Evolutionary conservation across 2,888 invertebrate genomes (phyloP), one percentile per base, ranked within the genome.

Genomic region (Pyrochroa serraticornis): DNA sequence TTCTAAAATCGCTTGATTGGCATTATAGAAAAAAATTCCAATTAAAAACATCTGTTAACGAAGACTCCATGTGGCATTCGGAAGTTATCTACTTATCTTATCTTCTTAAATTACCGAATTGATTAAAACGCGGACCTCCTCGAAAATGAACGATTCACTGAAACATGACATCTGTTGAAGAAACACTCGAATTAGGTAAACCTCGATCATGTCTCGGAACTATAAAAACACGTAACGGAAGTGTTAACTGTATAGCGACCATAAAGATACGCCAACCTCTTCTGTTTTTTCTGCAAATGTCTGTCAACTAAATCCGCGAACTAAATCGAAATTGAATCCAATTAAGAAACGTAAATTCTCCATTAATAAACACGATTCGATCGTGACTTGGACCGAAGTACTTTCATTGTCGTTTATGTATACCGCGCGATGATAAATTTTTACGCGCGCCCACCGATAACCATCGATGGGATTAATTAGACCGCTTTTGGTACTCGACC

Each of bases 401-500:
- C 42, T 30, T 42, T 42, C 31, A 32, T 7, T 13, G 13, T 7
- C 38, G 13, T 38, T 10, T 9, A 7, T 7, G n/a, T 36, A 10
- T 9, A 10, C 38, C 10, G 10, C 9, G 12, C 7, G 38, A 12
- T 38, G 13, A 10, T 9, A 13, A 10, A 7, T 10, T 13, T 38
- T 38, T 13, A 38, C 38, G 13, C 38, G 12, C 12, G 12, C 9
- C 38, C 38, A 36, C 13, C 7, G 34, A 22, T 33, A 13, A 9
- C 14, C 37, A 7, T 7, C 6, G 9, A 7, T 37, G n/a, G 13
- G 14, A 39, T 39, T 39, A 14, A 14, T 39, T 39, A 13, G 9
- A 10, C 62, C 62, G 42, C 59, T 62, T 62, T 59, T 34, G 62
- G 62, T 38, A 9, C 7, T 36, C 37, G 31, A 38, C 44, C 54